Conservation (phyloP, 2,797 vertebrate species). For the Hoplostethus mediterraneus region DNA sequence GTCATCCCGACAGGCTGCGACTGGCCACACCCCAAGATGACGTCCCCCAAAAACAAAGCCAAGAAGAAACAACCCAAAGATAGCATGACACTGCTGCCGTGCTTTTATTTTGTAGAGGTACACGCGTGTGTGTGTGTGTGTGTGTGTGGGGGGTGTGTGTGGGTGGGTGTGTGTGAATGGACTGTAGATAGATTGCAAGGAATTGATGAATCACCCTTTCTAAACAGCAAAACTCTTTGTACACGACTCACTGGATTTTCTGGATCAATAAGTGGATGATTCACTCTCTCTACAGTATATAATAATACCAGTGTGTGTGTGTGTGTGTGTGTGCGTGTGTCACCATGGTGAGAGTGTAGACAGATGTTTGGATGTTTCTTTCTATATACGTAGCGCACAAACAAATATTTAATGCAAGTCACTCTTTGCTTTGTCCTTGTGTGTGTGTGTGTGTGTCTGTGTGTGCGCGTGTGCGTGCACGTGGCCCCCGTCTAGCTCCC, state of each 20-base stretch:
- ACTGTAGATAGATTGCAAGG: neutral
- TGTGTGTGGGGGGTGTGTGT: neutral
- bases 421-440: conserved; percentile 39
- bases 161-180: neutral
- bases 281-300: conserved; percentile 13
- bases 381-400: conserved; percentile 3
- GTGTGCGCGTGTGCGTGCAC: neutral
- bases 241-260: conserved; percentile 30
- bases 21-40: conserved; percentile 87
- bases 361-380: conserved; percentile 27
- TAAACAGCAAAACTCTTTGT: neutral
- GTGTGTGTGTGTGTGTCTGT: conserved; percentile 1
- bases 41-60: conserved; percentile 89
- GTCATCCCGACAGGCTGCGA: conserved; percentile 72
- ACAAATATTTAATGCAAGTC: conserved; percentile 35
- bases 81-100: conserved; percentile 94
- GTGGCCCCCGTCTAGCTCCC: conserved; percentile 86
- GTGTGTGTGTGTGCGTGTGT: conserved; percentile 87
- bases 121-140: conserved; percentile 14
- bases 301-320: conserved; percentile 12
- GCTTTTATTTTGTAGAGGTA: conserved; percentile 93
- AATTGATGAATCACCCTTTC: conserved; percentile 19
- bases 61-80: conserved; percentile 91
- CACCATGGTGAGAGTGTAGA: neutral
- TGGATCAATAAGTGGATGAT: conserved; percentile 1